phyloP scores from a whole-genome alignment of 2,113 vertebrate species.

The Varanus komodoensis region DNA sequence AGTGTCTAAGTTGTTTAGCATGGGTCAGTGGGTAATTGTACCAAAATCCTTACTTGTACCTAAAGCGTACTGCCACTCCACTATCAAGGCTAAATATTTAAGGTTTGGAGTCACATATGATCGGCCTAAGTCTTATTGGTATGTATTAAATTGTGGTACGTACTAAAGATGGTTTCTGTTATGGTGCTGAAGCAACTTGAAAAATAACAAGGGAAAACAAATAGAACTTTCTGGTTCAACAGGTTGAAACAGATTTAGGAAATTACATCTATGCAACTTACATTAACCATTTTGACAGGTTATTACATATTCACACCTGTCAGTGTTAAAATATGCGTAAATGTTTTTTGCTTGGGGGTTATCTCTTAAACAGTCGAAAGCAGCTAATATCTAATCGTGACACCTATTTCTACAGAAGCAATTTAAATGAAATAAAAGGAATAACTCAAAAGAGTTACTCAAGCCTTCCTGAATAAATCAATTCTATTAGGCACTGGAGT shows the following conservation, averaged over 20 bases:
- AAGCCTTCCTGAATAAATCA: neutral
- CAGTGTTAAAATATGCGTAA: slow-evolving; percentile 36
- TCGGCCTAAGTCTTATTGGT: neutral
- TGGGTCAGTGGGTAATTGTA: neutral
- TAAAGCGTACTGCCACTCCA: too few relatives aligned
- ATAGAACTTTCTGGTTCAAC: slow-evolving; percentile 20
- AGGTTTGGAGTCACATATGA: neutral
- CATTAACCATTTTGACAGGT: slow-evolving; percentile 47
- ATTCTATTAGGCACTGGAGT: neutral
- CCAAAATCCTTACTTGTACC: neutral
- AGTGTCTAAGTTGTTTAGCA: too few relatives aligned
- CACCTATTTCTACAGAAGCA: neutral
- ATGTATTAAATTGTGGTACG: too few relatives aligned
- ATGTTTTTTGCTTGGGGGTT: slow-evolving; percentile 24
- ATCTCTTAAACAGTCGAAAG: neutral
- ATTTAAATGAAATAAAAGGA: slow-evolving; percentile 1
- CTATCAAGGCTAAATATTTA: neutral
- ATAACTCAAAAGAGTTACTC: neutral
- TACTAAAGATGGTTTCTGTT: neutral
- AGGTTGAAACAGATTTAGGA: slow-evolving; percentile 50
- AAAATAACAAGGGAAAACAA: neutral
- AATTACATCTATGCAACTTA: slow-evolving; percentile 30
- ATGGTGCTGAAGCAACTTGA: neutral
- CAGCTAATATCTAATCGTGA: neutral
- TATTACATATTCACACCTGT: slow-evolving; percentile 37